phyloP scores from a whole-genome alignment of 2,113 vertebrate genomes.

The Dasyornis broadbenti region DNA sequence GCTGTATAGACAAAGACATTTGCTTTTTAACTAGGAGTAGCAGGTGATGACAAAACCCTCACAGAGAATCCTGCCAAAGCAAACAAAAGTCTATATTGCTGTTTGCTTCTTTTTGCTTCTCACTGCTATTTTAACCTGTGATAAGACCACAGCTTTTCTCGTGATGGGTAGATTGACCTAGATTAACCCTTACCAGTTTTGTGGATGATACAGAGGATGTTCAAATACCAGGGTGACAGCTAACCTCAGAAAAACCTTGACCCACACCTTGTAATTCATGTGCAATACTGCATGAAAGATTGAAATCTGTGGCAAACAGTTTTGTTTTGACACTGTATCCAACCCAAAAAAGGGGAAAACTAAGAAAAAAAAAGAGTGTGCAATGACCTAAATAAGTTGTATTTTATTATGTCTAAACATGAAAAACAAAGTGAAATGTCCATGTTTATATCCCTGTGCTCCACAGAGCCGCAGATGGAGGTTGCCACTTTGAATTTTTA shows the following conservation, averaged over 20 bases:
- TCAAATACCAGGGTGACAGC: background rate
- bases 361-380: background rate
- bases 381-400: constrained; percentile 46
- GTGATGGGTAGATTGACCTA: background rate
- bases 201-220: background rate
- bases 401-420: constrained; percentile 28
- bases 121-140: background rate
- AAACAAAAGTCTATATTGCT: background rate
- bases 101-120: background rate
- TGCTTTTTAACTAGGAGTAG: background rate
- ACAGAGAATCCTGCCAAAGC: background rate
- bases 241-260: background rate
- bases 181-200: background rate
- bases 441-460: constrained; percentile 42
- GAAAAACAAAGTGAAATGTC: background rate
- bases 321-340: background rate
- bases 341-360: background rate
- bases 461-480: constrained; percentile 26
- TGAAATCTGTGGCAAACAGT: background rate
- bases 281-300: background rate
- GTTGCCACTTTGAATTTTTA: constrained; percentile 45
- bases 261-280: background rate
- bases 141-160: background rate
- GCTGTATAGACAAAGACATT: background rate
- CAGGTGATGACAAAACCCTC: background rate